Evolutionary conservation across 2,797 vertebrate species (phyloP), one percentile per base, ranked within the genome.

Genomic region (Neoniphon sammara): DNA sequence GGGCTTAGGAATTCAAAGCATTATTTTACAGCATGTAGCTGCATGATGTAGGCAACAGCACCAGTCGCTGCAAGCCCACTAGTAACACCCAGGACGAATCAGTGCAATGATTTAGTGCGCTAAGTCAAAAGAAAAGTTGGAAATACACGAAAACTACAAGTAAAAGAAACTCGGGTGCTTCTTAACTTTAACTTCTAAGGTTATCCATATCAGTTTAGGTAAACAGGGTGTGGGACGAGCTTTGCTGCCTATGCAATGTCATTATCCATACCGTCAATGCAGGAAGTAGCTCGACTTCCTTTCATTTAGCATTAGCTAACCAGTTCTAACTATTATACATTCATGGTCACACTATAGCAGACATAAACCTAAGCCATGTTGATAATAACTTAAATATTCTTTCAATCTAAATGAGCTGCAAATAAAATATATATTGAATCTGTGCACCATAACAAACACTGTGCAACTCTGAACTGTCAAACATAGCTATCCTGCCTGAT

Each of bases 221-320:
- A 1, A 58, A 53, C 23, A 68, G 85, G 82, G 77, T 73, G 85
- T 80, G 65, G 47, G 53, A 67, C 47, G 60, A 60, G 64, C 66
- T 72, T 2, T 20, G 39, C 69, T n/a, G 57, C 31, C 65, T 73
- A 69, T 70, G 76, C 62, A 53, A 55, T 70, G 77, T 86, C 81
- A 81, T 62, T 74, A 77, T 58, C 42, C 42, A 20, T 25, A 73
- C 66, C 66, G 72, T 72, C 67, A 80, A 86, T 89, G 84, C 88
- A 91, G 90, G 89, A 91, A 91, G 87, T 91, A 74, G 76, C 65
- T 73, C 60, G 2, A 87, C 88, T 87, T 88, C 88, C 88, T 81
- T 31, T 4, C 56, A 49, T 75, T 62, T 81, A 84, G 78, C 85
- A 49, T 77, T 62, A 76, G 76, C 81, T 58, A 9, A 50, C 31